Evolutionary conservation across 2,888 invertebrate species (phyloP).

Genomic region (Cremastinae sp.): DNA sequence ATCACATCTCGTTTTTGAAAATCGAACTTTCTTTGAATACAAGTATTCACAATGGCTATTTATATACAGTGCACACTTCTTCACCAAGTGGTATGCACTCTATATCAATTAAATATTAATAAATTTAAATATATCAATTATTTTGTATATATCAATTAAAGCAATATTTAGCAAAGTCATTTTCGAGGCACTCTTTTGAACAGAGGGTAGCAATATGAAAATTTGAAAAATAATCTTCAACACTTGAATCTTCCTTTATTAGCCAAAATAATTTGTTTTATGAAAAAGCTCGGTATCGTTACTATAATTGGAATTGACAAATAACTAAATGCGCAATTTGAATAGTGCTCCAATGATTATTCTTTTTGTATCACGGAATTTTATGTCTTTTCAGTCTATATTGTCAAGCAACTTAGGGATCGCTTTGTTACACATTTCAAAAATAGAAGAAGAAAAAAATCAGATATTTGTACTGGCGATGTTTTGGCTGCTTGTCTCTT

Average conservation of each 20-base stretch:
- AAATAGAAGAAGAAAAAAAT: slow-evolving; percentile 63
- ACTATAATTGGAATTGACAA: slow-evolving; percentile 19
- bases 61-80: too few species aligned
- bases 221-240: slow-evolving; percentile 18
- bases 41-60: too few species aligned
- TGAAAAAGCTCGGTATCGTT: slow-evolving; percentile 23
- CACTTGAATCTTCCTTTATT: slow-evolving; percentile 17
- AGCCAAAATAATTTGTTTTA: slow-evolving; percentile 49
- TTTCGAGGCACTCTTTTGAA: slow-evolving; percentile 70
- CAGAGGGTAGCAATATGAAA: slow-evolving; percentile 63
- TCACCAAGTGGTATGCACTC: too few species aligned
- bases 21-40: too few species aligned
- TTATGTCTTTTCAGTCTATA: slow-evolving; percentile 64
- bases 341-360: slow-evolving; percentile 44
- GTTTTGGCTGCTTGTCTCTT: slow-evolving; percentile 46
- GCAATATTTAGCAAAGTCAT: slow-evolving; percentile 62
- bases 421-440: slow-evolving; percentile 39
- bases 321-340: slow-evolving; percentile 48
- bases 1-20: too few species aligned
- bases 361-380: slow-evolving; percentile 71
- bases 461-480: slow-evolving; percentile 56
- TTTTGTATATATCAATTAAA: slow-evolving; percentile 29
- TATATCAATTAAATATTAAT: too few species aligned
- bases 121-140: too few species aligned
- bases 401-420: slow-evolving; percentile 29